phyloP scores from a whole-genome alignment of 2,888 invertebrate genomes.

The Lepidocyrtinus sp. region DNA sequence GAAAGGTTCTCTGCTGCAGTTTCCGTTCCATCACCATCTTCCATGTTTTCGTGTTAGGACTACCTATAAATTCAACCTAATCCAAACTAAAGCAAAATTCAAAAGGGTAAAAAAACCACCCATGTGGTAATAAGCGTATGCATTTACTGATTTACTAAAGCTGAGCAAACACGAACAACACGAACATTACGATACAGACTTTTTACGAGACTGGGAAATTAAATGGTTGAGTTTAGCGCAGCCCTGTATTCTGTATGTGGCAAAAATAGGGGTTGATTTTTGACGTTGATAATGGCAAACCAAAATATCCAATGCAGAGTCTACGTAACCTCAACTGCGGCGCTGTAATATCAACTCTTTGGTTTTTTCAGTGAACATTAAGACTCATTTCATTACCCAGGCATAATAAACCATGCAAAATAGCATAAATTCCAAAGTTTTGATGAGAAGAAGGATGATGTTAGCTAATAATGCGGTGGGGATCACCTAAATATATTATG shows the following conservation, averaged over 20 bases:
- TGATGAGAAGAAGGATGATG: not conserved
- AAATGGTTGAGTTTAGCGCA: constrained; percentile 44
- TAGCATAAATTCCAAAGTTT: constrained; percentile 35
- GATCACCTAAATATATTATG: too few species aligned
- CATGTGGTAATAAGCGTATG: too few species aligned
- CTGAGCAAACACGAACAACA: too few species aligned
- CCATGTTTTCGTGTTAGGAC: too few species aligned
- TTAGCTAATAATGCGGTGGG: not conserved
- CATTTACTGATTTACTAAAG: too few species aligned
- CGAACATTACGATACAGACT: too few species aligned
- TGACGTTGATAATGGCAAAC: constrained; percentile 23
- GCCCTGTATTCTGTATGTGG: constrained; percentile 36
- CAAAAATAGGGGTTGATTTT: constrained; percentile 46
- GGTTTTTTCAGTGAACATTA: constrained; percentile 20
- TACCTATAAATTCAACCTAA: too few species aligned
- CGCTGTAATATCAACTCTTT: not conserved
- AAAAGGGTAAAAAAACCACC: too few species aligned
- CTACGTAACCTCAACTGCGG: too few species aligned
- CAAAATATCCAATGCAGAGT: not conserved
- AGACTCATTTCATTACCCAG: not conserved
- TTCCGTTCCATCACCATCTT: constrained; percentile 28
- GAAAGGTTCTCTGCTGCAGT: too few species aligned
- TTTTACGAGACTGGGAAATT: constrained; percentile 38
- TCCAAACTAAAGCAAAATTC: too few species aligned
- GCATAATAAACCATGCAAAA: constrained; percentile 20